Base-by-base conservation (phyloP, 23 tunicate species). In the Halocynthia roretzi region DNA sequence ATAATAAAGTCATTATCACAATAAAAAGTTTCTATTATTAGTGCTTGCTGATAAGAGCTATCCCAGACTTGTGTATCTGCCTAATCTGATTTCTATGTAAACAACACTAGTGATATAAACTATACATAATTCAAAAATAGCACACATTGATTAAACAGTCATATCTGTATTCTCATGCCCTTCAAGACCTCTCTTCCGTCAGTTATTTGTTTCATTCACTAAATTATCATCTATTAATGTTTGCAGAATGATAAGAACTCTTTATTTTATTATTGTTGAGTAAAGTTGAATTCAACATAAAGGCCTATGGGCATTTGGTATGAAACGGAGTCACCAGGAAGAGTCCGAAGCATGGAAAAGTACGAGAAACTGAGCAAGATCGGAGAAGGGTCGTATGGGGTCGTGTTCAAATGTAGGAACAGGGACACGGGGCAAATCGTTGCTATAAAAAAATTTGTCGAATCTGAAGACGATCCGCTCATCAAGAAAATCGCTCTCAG, bases 371-470 rank as follows among this genome's bases (percentile, higher is more conserved):
- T 94, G 18, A 77, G 87, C 52, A 94, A 88, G 50, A 94, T 94
- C 19, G 95, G 99, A 7, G 99, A 94, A 85, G 99, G 99, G 7
- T 83, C 90, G n/a, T 94, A 94, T 77, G 99, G 99, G 56, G 83
- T 94, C 57, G 99, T 94, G 49, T 94, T 84, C 74, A 94, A 94
- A 81, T 94, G 99, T 72, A 67, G 95, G 69, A 94, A 94, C 67
- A 75, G 99, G 40, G 98, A 87, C 58, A 71, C 84, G 7, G 84
- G 90, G 6, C 95, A 85, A 78, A 94, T 88, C 70, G 99, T 94
- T 70, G 99, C 99, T 8, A 88, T 94, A 67, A 94, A 94, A 72
- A 94, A 87, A 77, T 94, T 94, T 77, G 94, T 87, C 17, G 99
- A 94, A 77, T 87, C 99, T 6, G 99, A 94, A 94, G 99, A 94